Evolutionary conservation across 2,797 vertebrate genomes (phyloP), one percentile per base, ranked within the genome.

Genomic region (Myoxocephalus aenaeus): DNA sequence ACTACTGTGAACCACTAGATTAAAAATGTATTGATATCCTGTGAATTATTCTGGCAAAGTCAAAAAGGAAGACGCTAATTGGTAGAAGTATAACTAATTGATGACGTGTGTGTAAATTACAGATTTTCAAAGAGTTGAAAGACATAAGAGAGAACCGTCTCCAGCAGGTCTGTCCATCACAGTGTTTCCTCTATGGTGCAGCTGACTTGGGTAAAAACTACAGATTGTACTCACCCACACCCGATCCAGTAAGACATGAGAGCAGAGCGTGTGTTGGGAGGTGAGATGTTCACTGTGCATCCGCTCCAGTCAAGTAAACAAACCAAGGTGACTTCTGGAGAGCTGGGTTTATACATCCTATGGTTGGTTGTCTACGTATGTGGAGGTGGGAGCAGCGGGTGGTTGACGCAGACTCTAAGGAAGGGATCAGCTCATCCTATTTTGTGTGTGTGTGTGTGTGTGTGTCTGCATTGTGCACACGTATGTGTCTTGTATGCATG

Each of bases 321-420:
- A 90, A 79, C 80, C 89, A 93, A 94, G 91, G 92, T 95, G 93
- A 94, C 92, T 93, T 90, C 86, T 89, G 90, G 91, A 91, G 83
- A 86, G 85, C 90, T 91, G 85, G 84, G 86, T 85, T 85, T 90
- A 86, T 80, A 87, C 84, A 87, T 92, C 86, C 88, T 88, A 86
- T 78, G 84, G 86, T 76, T 81, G 77, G 70, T 77, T 90, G 82
- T 88, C 86, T 81, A 84, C 76, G 80, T 87, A 72, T 64, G 76
- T 79, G 79, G 84, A 56, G 44, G 80, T 79, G 81, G 83, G 84
- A 93, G 84, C 92, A 92, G 92, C 84, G 92, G 92, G 93, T 88
- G 93, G 90, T 90, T 93, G 90, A 93, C 80, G 87, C 80, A 87
- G 87, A 77, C 87, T 90, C 87, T 74, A 82, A 90, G 86, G 85